Evolutionary conservation across 2,888 invertebrate species (phyloP).

Genomic region (Tiphia femorata): DNA sequence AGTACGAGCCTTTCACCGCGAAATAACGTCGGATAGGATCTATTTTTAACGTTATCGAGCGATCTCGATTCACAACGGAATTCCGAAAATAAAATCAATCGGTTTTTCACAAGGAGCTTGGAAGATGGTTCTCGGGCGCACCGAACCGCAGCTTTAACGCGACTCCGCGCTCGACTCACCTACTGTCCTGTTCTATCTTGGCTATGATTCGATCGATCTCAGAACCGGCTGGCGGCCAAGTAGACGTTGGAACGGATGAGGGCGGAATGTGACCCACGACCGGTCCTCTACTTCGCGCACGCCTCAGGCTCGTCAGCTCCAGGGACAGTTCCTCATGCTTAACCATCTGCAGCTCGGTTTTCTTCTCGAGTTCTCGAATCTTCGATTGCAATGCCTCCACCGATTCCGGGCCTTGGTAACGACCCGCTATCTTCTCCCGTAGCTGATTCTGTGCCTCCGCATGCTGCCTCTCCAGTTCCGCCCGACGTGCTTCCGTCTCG

Average conservation of each 20-base stretch:
- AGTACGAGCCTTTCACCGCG: no score
- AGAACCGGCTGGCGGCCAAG: constrained; percentile 73
- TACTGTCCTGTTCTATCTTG: constrained; percentile 85
- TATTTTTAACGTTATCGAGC: no score
- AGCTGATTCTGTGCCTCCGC: constrained; percentile 82
- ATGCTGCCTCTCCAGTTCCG: constrained; percentile 84
- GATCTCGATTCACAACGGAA: no score
- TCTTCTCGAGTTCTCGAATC: constrained; percentile 91
- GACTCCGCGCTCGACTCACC: constrained; percentile 16
- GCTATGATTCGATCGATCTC: constrained; percentile 96
- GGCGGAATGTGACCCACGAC: constrained; percentile 66
- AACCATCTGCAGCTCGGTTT: constrained; percentile 78
- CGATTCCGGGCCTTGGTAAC: constrained; percentile 74
- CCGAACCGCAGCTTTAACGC: no score
- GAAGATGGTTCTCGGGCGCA: no score
- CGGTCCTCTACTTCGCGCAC: constrained; percentile 69
- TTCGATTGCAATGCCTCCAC: constrained; percentile 83
- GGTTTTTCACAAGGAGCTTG: neutral
- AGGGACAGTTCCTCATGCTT: constrained; percentile 91
- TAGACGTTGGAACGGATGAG: constrained; percentile 67
- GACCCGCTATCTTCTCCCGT: constrained; percentile 71
- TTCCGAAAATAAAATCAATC: no score
- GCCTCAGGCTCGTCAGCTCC: constrained; percentile 83
- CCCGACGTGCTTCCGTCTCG: constrained; percentile 82
- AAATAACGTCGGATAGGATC: neutral